Evolutionary conservation across 2,113 vertebrate genomes (phyloP).

Genomic region (Serinus canaria): DNA sequence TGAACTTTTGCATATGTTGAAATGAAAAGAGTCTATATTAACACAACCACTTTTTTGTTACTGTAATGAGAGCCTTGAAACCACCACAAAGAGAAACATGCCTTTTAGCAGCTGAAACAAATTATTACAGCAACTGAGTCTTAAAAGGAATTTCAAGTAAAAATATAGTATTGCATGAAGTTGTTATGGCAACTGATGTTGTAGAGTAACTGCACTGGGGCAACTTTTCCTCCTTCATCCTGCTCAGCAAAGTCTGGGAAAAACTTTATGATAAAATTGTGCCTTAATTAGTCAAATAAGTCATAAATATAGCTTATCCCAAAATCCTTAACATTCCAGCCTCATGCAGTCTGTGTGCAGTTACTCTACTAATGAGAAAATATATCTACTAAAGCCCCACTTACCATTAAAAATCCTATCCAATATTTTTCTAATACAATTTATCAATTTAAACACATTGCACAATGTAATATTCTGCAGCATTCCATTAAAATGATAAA

Average conservation of each 20-base stretch:
- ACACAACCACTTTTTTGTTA: slow-evolving; percentile 70
- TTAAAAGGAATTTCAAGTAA: slow-evolving; percentile 80
- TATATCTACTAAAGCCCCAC: slow-evolving; percentile 74
- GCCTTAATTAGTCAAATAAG: slow-evolving; percentile 80
- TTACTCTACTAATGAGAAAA: slow-evolving; percentile 79
- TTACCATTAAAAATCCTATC: slow-evolving; percentile 76
- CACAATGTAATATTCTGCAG: slow-evolving; percentile 73
- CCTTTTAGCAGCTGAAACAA: slow-evolving; percentile 78
- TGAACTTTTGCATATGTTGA: slow-evolving; percentile 58
- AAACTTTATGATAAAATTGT: slow-evolving; percentile 76
- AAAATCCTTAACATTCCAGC: slow-evolving; percentile 73
- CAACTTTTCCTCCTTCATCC: slow-evolving; percentile 75
- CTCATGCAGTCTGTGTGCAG: slow-evolving; percentile 57
- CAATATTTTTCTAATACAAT: slow-evolving; percentile 77
- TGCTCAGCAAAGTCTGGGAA: slow-evolving; percentile 73
- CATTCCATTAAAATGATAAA: slow-evolving; percentile 79
- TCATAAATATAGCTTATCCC: slow-evolving; percentile 79
- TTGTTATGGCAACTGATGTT: slow-evolving; percentile 83
- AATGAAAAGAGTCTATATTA: slow-evolving; percentile 68
- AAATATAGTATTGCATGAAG: slow-evolving; percentile 78
- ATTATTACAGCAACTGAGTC: slow-evolving; percentile 79
- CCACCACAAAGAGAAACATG: slow-evolving; percentile 77
- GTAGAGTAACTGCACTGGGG: slow-evolving; percentile 77
- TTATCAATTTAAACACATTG: slow-evolving; percentile 79
- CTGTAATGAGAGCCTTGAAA: slow-evolving; percentile 74